Base-by-base conservation (phyloP, 2,888 invertebrate species). In the Acrobeloides nanus region DNA sequence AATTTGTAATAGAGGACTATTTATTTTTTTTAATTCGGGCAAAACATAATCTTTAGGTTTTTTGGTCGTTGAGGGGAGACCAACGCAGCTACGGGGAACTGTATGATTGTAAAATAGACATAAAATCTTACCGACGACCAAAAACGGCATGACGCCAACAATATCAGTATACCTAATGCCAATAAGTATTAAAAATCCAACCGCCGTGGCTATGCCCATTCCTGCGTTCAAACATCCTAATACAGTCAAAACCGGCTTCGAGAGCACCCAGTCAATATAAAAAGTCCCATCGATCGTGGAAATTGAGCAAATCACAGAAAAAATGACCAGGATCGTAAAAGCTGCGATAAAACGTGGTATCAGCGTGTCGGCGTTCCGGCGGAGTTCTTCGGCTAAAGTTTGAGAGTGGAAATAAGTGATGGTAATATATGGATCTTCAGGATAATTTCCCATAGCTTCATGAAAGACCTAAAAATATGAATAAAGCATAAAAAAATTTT, bases 111-210 rank as follows among this genome's bases (percentile, higher is more conserved):
- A n/a, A n/a, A n/a, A n/a, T n/a, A n/a, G n/a, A n/a, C n/a, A n/a
- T 10, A 20, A 18, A 0, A n/a, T 77, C 82, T 83, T 78, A 89
- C 89, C 89, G 65, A 90, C 86, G 86, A 90, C 89, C 50, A 90
- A 81, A 75, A 90, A 90, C 5, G 90, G 90, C 23, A 90, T 89
- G 0, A 90, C 90, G 66, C 89, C 81, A 75, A 90, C 90, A 60
- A 92, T 86, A 50, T 89, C 89, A 73, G 89, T 90, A 76, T 89
- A 90, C 58, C 88, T 87, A 55, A 89, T 82, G 23, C 88, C 88
- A 59, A 85, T 80, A 75, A 90, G 89, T 77, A 87, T 84, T 63
- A 89, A 86, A 51, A 86, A 80, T 4, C 90, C 90, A 66, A 90
- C 89, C 1, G 88, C 88, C 1, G 89, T 84, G 24, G 84, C 79